Base-by-base conservation (phyloP, 64 coral and sea anemone genomes). In the Stylophora pistillata region DNA sequence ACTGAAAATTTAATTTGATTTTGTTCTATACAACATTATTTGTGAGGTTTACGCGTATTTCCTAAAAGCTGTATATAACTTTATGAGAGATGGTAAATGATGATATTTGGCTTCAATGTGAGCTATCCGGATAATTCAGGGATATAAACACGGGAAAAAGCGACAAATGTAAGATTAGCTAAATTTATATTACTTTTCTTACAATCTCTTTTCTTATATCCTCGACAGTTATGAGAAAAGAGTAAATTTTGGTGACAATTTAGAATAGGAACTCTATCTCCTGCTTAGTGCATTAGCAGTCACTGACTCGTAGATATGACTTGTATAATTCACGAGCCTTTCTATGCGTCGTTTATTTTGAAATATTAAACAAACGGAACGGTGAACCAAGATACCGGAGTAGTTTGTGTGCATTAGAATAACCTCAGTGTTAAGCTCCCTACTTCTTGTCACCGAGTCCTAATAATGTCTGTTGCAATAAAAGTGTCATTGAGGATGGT, bases 211-310 rank as follows among this genome's bases (percentile, higher is more conserved):
- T n/a, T n/a, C 27, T 66, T 9, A 41, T 33, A 1, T 61, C 58
- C 10, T 58, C 68, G 23, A 61, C 79, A 82, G 79, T 82, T 60
- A 32, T 68, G 30, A 61, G 61, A 82, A 82, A 82, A 52, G 79
- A 58, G 26, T 21, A 66, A 21, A 68, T 82, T 13, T 82, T 82
- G 79, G 32, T 20, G 11, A 61, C 79, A 60, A 82, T 82, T 53
- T 82, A 61, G 59, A 82, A 62, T n/a, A 18, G 68, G 25, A 21
- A 27, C 60, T 0, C 53, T 82, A 82, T 52, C 30, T 82, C 34
- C 60, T 65, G 64, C 32, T 82, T 5, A 47, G 59, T 41, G 79
- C 17, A 23, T 26, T 82, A 18, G 79, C 79, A 13, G 6, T 82
- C 1, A 52, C 31, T 13, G 79, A 82, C 53, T 68, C 68, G 29